Base-by-base conservation (phyloP, 2,113 vertebrate genomes). In the Gymnocephalus cernua region DNA sequence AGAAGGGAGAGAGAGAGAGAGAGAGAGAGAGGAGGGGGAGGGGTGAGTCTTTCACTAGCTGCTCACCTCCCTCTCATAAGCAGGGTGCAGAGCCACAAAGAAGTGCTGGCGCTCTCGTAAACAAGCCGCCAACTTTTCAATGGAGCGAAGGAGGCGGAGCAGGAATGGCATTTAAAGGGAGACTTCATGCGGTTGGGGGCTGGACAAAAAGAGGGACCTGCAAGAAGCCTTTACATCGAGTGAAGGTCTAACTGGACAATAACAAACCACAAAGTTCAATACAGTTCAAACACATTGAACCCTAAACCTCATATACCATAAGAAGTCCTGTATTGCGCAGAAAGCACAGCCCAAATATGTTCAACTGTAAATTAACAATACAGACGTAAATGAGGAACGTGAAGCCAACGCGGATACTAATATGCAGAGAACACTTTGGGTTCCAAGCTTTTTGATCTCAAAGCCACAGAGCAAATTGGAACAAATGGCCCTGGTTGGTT, bases 81-180 rank as follows among this genome's bases (percentile, higher is more conserved):
- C 79, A 67, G 80, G 63, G 79, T 3, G 63, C 71, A 25, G 82
- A 64, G 67, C 75, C 86, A 93, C 91, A 94, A 91, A 90, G 86
- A 73, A 84, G 79, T 21, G 74, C 82, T 88, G 88, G 76, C 88
- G 91, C 80, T 85, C 94, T 90, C 84, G 84, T 92, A 94, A 93
- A 94, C 92, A 95, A 89, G 88, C 87, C 82, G 69, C 83, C 85
- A 90, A 93, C 87, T 90, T 93, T 82, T 91, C 93, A 94, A 88
- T 91, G 85, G 87, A 73, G 79, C 65, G 2, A 64, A 48, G 87
- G 53, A 50, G 88, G 92, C 68, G 78, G 81, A 70, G 87, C 83
- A 12, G 88, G 82, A 83, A 83, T 47, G 81, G 74, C 65, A 79
- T 91, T 88, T 87, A 90, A 70, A 89, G 16, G 11, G 59, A 61